Conservation (phyloP, 1,140 invertebrate species). For the Procambarus virginalis region DNA sequence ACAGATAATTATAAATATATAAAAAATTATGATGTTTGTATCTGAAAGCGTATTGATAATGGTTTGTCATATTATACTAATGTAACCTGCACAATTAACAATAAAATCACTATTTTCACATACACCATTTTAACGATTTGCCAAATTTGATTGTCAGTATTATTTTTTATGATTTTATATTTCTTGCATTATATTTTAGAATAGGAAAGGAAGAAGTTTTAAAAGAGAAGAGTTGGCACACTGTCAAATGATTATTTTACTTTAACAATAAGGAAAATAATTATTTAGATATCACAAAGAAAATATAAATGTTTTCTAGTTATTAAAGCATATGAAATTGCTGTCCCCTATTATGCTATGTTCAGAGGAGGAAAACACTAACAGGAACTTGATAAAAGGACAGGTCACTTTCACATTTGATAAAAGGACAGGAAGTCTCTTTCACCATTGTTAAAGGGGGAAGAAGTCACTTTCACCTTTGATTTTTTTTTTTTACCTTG, state of each 20-base stretch:
- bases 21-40: not conserved
- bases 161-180: not conserved
- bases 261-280: not conserved
- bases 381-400: not conserved
- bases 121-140: not conserved
- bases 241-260: not conserved
- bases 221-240: not conserved
- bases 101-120: not conserved
- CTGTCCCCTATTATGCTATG: not conserved
- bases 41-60: not conserved
- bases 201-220: not conserved
- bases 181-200: not conserved
- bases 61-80: not conserved
- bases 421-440: not conserved
- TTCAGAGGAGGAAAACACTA: not conserved
- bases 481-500: not conserved
- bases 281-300: not conserved
- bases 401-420: not conserved
- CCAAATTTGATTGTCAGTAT: slow-evolving; percentile 4
- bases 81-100: not conserved
- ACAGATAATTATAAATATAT: not conserved
- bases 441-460: not conserved
- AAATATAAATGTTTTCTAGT: not conserved
- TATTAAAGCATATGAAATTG: not conserved
- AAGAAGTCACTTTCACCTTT: not conserved